Percentiles rank a stretch among this genome's conserved stretches.
Conservation (phyloP, 1,140 invertebrate genomes). For the Nephila pilipes region DNA sequence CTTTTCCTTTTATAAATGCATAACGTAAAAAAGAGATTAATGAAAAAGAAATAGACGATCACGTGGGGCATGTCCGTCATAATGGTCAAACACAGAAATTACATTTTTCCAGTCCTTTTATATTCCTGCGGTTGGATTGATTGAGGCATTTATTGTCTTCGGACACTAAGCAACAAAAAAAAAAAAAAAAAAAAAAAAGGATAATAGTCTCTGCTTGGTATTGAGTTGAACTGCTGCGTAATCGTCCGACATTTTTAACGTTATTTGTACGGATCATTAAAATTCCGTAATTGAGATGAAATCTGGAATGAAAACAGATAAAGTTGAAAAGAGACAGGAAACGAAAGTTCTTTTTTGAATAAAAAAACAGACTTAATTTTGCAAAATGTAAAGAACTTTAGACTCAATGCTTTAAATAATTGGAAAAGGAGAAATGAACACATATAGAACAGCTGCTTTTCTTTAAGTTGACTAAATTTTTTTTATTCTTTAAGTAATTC, state of each 20-base stretch:
- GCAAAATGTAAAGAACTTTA: neutral
- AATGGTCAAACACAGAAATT: conserved; percentile 62
- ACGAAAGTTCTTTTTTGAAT: neutral
- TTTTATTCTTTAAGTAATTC: too few relatives aligned
- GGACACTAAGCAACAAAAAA: too few relatives aligned
- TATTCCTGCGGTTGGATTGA: conserved; percentile 2
- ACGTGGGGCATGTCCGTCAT: conserved; percentile 63
- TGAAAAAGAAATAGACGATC: conserved; percentile 34
- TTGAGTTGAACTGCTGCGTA: conserved; percentile 22
- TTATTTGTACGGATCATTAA: conserved; percentile 65
- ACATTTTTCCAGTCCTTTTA: neutral
- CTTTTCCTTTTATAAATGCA: neutral
- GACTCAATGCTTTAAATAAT: neutral
- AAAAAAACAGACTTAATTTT: conserved; percentile 8
- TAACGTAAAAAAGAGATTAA: conserved; percentile 7
- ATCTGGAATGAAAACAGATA: neutral
- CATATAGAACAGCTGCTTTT: too few relatives aligned
- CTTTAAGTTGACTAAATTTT: too few relatives aligned
- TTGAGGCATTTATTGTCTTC: conserved; percentile 43
- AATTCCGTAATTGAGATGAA: conserved; percentile 47
- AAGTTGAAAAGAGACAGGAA: conserved; percentile 21
- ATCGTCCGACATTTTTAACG: conserved; percentile 42
- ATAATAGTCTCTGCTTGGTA: neutral
- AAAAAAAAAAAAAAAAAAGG: neutral
- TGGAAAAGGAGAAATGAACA: neutral